Base-by-base conservation (phyloP, 2,113 vertebrate species). In the Hoplias malabaricus region DNA sequence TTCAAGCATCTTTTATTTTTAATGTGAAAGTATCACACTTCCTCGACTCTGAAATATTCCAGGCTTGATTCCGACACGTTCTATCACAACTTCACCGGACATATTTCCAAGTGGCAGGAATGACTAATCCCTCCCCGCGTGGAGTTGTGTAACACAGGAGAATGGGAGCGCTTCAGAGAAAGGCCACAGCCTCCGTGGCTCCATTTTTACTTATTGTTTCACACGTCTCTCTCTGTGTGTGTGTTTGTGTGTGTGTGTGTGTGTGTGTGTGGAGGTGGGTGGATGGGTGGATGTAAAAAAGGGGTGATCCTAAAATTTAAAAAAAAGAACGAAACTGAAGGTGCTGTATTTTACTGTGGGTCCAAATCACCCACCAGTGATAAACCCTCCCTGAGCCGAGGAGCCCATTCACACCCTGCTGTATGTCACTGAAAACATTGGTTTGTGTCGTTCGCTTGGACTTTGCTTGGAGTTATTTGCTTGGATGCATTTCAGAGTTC, bases 401-500 rank as follows among this genome's bases (percentile, higher is more conserved):
- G n/a, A n/a, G n/a, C n/a, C n/a, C n/a, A n/a, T n/a, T n/a, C n/a
- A n/a, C n/a, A n/a, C n/a, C n/a, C n/a, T n/a, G n/a, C n/a, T n/a
- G n/a, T n/a, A n/a, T n/a, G n/a, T n/a, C n/a, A n/a, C n/a, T n/a
- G n/a, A n/a, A n/a, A n/a, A n/a, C n/a, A n/a, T n/a, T n/a, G n/a
- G 54, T 73, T 36, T 61, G 38, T 73, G 23, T n/a, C 23, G 16
- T 34, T 16, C 36, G 19, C 33, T 53, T n/a, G 3, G 4, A 29
- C 40, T 19, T 33, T 57, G 23, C 38, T 25, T 34, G 14, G 71
- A 5, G n/a, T 46, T 48, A 43, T 62, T 42, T 62, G 71, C 62
- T 67, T 75, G 73, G 62, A 34, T 75, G 46, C 50, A 42, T 75
- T 75, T 62, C 59, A 13, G 73, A 79, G 2, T 29, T 73, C 61